phyloP scores from a whole-genome alignment of 2,113 vertebrate species.

The Castor canadensis region DNA sequence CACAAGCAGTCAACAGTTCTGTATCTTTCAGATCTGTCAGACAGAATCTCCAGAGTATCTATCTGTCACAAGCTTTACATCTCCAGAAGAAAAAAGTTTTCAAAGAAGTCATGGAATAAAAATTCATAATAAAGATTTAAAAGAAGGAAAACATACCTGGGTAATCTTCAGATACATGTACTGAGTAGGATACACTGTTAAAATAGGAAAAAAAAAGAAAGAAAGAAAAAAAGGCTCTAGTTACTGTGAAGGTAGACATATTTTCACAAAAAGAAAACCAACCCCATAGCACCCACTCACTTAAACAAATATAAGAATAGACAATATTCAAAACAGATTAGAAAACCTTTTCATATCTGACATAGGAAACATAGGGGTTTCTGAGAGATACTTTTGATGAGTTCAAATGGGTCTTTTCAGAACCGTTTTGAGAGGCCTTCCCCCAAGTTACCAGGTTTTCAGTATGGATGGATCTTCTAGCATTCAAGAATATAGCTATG shows the following conservation, averaged over 20 bases:
- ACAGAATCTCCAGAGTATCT: no score
- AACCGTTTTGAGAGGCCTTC: neutral
- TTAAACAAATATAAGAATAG: neutral
- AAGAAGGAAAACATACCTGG: constrained; percentile 87
- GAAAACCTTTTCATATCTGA: neutral
- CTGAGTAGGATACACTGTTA: constrained; percentile 91
- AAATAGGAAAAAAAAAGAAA: constrained; percentile 50
- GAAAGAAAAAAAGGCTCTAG: neutral
- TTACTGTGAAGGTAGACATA: neutral
- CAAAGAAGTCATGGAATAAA: neutral
- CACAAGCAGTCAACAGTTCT: neutral
- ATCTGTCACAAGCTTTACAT: no score
- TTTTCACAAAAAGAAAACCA: neutral
- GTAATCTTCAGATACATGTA: constrained; percentile 94
- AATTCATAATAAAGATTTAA: neutral
- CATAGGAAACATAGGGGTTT: neutral
- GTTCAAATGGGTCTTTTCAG: neutral
- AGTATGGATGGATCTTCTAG: no score
- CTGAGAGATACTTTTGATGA: neutral
- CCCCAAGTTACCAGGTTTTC: no score
- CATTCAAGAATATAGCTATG: neutral
- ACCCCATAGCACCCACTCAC: neutral
- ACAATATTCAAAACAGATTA: neutral
- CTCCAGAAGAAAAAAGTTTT: neutral
- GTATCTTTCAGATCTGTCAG: neutral